phyloP scores from a whole-genome alignment of 2,797 vertebrate genomes.

The Hirundo rustica region DNA sequence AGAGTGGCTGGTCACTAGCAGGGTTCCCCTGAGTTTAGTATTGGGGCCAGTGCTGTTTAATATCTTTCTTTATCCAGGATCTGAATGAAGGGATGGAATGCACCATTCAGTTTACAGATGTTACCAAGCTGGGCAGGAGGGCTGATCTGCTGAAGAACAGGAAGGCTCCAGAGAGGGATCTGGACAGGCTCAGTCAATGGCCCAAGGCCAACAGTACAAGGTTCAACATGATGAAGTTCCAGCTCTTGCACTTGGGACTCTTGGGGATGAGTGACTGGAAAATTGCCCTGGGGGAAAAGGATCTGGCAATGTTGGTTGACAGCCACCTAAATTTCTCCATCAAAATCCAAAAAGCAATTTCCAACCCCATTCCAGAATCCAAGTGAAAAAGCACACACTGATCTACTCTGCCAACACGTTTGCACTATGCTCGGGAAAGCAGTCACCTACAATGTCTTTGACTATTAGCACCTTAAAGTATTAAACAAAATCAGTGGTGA shows the following conservation, averaged over 20 bases:
- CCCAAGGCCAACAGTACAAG: fast-evolving
- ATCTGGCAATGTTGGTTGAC: background rate
- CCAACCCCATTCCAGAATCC: background rate
- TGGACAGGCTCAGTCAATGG: too few relatives aligned
- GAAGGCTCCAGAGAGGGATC: background rate
- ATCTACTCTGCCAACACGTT: background rate
- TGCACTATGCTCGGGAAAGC: background rate
- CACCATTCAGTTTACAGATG: background rate
- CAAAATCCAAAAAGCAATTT: background rate
- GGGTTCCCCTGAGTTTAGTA: background rate
- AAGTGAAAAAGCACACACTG: background rate
- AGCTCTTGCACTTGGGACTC: background rate
- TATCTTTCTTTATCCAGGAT: background rate
- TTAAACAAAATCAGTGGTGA: background rate
- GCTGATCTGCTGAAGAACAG: background rate
- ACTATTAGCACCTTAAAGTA: background rate
- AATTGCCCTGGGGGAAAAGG: background rate
- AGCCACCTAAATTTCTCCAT: background rate
- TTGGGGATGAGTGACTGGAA: background rate
- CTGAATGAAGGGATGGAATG: background rate
- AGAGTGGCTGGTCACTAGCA: fast-evolving
- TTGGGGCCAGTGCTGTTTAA: background rate
- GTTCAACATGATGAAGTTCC: background rate
- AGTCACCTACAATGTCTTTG: background rate
- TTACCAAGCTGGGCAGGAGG: background rate